These are phyloP conservation scores for Sphaerophoria rueppellii DNA, from an alignment of 2,888 invertebrate species.

Conservation along the genomic window DNA sequence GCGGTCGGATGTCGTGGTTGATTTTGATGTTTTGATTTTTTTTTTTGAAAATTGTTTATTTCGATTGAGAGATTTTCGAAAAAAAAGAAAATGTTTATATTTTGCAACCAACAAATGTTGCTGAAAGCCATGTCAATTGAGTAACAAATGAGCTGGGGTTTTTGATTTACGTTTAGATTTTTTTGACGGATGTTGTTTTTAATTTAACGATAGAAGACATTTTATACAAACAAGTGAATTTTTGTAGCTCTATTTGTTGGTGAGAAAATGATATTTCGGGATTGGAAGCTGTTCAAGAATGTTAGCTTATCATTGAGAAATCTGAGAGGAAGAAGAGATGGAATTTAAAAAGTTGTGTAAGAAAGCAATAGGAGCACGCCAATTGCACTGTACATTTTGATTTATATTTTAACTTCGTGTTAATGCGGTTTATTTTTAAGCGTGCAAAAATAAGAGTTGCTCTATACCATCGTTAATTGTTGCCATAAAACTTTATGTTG, in stretches of 20 bases:
- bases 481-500: no score
- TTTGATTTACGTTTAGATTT: neutral
- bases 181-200: conserved; percentile 35
- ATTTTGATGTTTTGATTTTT: neutral
- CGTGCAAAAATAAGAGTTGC: no score
- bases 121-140: conserved; percentile 55
- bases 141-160: neutral
- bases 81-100: conserved; percentile 9
- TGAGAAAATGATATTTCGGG: neutral
- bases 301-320: neutral
- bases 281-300: conserved; percentile 2
- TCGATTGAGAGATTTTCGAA: neutral
- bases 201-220: neutral
- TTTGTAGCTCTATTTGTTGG: neutral
- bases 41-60: conserved; percentile 18
- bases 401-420: no score
- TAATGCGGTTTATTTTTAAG: no score
- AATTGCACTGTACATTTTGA: no score
- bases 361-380: no score
- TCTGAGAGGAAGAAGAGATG: no score
- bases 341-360: no score
- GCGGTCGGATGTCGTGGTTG: neutral
- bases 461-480: no score
- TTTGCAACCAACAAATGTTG: conserved; percentile 46
- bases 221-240: conserved; percentile 20